phyloP scores from a whole-genome alignment of 2,797 vertebrate genomes.

The Heterohyrax brucei region DNA sequence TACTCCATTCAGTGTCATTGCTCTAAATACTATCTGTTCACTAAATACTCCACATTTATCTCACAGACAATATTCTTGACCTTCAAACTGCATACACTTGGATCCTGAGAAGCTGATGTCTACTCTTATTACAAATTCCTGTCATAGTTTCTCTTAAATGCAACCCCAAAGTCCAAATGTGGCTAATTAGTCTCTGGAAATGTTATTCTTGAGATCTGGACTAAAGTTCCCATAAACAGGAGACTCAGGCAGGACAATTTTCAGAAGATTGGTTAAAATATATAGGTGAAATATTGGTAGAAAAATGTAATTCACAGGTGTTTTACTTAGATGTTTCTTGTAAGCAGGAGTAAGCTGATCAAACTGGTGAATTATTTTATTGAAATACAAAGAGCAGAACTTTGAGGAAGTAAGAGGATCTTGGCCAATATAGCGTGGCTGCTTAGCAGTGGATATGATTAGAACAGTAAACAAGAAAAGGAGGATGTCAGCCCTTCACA shows the following conservation, averaged over 20 bases:
- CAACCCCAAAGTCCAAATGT: background rate
- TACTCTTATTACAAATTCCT: constrained; percentile 2
- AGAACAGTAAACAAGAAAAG: background rate
- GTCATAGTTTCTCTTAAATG: constrained; percentile 8
- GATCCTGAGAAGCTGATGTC: background rate
- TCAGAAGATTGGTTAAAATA: constrained; percentile 12
- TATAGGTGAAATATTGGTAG: background rate
- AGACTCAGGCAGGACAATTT: background rate
- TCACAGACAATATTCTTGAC: constrained; percentile 20
- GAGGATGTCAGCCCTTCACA: background rate
- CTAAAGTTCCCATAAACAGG: background rate
- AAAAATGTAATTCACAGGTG: background rate
- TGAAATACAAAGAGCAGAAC: constrained; percentile 17
- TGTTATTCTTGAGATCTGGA: background rate
- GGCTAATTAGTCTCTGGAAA: background rate
- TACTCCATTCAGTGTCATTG: background rate
- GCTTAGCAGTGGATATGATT: background rate
- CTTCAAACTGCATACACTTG: background rate
- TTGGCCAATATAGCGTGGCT: background rate
- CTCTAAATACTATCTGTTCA: background rate
- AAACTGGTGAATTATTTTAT: background rate
- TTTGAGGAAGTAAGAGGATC: background rate
- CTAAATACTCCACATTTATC: background rate
- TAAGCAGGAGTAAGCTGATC: background rate
- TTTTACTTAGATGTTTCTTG: background rate